Conservation (phyloP, 1,140 invertebrate species). For the Araneus ventricosus region DNA sequence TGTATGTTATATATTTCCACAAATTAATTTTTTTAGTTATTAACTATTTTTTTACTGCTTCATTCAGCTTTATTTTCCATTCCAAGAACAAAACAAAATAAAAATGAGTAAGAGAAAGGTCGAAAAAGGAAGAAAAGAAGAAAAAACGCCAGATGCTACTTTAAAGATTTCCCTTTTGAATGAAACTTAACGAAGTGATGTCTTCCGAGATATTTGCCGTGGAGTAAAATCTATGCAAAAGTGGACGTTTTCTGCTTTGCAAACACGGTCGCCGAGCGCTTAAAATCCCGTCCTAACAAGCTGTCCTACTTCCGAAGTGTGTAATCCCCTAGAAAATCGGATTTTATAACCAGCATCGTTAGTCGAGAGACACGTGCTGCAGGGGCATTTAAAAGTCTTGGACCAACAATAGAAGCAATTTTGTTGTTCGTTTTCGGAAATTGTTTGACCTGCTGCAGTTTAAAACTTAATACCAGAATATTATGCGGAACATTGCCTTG, state of each 20-base stretch:
- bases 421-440: not conserved
- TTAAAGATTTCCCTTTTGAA: no score
- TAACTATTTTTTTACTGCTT: no score
- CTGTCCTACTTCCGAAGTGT: not conserved
- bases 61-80: no score
- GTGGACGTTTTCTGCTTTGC: not conserved
- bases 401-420: not conserved
- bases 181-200: not conserved
- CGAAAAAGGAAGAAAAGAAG: no score
- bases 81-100: no score
- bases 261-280: not conserved
- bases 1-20: no score
- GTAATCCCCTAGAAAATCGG: conserved; percentile 22
- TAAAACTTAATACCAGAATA: no score
- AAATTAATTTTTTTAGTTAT: no score
- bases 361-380: not conserved
- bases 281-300: conserved; percentile 42
- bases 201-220: not conserved
- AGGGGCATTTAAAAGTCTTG: not conserved
- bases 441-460: no score
- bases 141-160: no score
- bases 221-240: conserved; percentile 10
- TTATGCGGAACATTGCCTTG: no score
- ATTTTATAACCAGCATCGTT: conserved; percentile 47
- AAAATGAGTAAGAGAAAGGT: no score